Conservation (phyloP, 2,113 vertebrate genomes). For the Excalfactoria chinensis region DNA sequence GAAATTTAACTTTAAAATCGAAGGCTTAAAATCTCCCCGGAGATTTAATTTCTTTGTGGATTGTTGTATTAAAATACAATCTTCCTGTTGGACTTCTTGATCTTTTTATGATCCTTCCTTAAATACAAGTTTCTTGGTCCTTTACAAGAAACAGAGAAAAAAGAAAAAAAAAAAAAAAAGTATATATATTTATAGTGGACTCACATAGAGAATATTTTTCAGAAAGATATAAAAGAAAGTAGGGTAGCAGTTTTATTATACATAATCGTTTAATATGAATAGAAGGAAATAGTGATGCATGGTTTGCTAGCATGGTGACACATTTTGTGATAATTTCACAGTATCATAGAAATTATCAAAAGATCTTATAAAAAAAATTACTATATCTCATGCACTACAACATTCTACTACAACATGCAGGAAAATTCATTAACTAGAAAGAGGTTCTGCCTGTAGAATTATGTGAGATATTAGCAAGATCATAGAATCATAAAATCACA, state of each 20-base stretch:
- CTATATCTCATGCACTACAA: neutral
- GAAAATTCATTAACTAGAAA: neutral
- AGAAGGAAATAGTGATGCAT: neutral
- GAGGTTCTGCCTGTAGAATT: neutral
- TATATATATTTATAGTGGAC: neutral
- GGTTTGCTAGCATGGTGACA: neutral
- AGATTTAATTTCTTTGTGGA: constrained; percentile 9
- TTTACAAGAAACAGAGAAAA: neutral
- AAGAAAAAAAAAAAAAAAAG: neutral
- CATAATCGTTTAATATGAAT: neutral
- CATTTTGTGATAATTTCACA: neutral
- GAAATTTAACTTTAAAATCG: constrained; percentile 27
- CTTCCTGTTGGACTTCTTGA: neutral
- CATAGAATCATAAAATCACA: neutral
- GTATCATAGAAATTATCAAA: neutral
- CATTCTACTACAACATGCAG: neutral
- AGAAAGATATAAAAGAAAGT: neutral
- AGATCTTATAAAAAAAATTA: neutral
- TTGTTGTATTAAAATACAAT: constrained; percentile 21
- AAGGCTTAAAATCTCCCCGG: constrained; percentile 15
- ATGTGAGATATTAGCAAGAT: neutral
- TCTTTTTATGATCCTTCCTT: constrained; percentile 2
- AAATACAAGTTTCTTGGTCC: neutral
- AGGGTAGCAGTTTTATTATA: neutral
- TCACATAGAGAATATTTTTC: neutral